These are phyloP conservation scores for Symphodus melops DNA, from an alignment of 2,113 vertebrate genomes.

Conservation along the genomic window DNA sequence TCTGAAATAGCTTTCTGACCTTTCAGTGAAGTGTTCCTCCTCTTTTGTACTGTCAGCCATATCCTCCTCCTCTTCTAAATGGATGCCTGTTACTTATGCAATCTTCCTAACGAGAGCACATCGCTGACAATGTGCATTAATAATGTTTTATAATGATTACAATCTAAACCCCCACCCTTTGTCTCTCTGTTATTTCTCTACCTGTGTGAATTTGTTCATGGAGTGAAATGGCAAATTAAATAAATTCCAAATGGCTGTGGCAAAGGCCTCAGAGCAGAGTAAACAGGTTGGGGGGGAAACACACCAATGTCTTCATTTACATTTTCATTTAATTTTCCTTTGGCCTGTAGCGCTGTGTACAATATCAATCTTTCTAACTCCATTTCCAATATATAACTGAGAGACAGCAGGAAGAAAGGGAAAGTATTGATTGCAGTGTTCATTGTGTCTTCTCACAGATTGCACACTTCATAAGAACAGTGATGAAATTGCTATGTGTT, in stretches of 20 bases:
- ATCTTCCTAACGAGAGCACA: constrained; percentile 34
- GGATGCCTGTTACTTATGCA: constrained; percentile 52
- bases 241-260: constrained; percentile 67
- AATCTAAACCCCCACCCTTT: constrained; percentile 33
- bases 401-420: constrained; percentile 77
- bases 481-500: constrained; percentile 79
- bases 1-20: constrained; percentile 72
- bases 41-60: constrained; percentile 64
- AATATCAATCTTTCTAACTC: constrained; percentile 86
- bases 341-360: constrained; percentile 77
- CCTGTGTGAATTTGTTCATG: constrained; percentile 53
- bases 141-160: constrained; percentile 52
- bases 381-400: constrained; percentile 85
- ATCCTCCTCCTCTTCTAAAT: constrained; percentile 60
- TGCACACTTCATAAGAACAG: constrained; percentile 79
- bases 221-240: constrained; percentile 74
- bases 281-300: constrained; percentile 73
- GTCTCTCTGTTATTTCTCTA: constrained; percentile 1
- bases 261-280: constrained; percentile 64
- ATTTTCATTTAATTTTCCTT: constrained; percentile 86
- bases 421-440: constrained; percentile 83
- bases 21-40: constrained; percentile 65
- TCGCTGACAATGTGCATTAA: constrained; percentile 45
- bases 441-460: constrained; percentile 79
- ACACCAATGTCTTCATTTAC: constrained; percentile 79